Percentiles rank a stretch among this genome's conserved stretches.
phyloP scores from a whole-genome alignment of 1,140 invertebrate genomes.

The Gryllus bimaculatus region DNA sequence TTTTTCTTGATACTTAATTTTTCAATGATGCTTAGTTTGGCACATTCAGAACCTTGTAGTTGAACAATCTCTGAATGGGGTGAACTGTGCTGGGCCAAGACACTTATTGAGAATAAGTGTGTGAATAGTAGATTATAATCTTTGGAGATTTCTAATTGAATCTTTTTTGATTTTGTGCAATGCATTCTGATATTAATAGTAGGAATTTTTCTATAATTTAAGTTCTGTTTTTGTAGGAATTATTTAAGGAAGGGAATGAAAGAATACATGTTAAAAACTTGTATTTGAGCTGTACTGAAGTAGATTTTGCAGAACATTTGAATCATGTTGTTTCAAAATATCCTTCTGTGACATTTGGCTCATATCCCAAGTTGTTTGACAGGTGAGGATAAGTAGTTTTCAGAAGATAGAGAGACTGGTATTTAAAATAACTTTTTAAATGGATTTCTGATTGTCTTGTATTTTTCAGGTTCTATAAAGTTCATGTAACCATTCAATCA shows the following conservation, averaged over 20 bases:
- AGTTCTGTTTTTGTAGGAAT: slow-evolving; percentile 14
- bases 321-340: slow-evolving; percentile 18
- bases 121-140: no score
- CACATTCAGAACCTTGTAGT: no score
- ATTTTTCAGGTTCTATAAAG: neutral
- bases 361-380: slow-evolving; percentile 19
- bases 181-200: no score
- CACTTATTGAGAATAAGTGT: no score
- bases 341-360: slow-evolving; percentile 21
- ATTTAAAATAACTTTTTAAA: neutral
- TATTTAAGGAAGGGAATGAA: slow-evolving; percentile 14
- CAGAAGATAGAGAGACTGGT: neutral
- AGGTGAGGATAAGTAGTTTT: neutral
- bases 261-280: slow-evolving; percentile 17
- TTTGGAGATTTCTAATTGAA: no score
- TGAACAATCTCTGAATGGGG: no score
- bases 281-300: slow-evolving; percentile 16
- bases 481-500: neutral
- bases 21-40: no score
- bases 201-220: no score
- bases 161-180: no score
- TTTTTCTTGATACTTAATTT: no score
- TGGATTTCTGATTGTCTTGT: neutral
- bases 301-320: slow-evolving; percentile 13
- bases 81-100: no score